Percentiles rank a stretch among this genome's conserved stretches.
Evolutionary conservation across 2,888 invertebrate genomes (phyloP).

Genomic region (Polietes domitor): DNA sequence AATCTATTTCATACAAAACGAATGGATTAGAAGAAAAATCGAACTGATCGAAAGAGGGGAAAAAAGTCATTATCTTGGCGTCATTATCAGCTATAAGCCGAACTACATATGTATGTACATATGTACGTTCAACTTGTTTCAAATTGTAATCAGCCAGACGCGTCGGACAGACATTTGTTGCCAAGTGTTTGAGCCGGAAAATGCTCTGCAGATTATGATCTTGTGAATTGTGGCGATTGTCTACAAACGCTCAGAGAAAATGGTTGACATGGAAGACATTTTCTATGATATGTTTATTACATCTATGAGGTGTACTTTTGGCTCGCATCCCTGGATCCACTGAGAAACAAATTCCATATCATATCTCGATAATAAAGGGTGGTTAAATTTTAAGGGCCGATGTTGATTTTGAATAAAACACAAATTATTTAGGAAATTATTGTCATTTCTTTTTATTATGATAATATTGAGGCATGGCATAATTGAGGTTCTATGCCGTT

Average conservation of each 20-base stretch:
- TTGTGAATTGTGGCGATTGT: constrained; percentile 49
- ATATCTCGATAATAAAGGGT: too few species aligned
- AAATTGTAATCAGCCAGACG: neutral
- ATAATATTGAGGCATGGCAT: too few species aligned
- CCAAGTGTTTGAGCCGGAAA: constrained; percentile 49
- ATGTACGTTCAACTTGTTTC: constrained; percentile 43
- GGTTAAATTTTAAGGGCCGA: too few species aligned
- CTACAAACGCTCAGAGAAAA: neutral
- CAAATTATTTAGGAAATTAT: too few species aligned
- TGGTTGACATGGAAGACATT: too few species aligned
- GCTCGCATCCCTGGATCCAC: too few species aligned
- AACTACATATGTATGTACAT: neutral
- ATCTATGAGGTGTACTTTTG: too few species aligned
- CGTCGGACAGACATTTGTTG: constrained; percentile 4
- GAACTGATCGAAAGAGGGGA: neutral
- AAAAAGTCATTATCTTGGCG: neutral
- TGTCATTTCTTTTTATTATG: too few species aligned
- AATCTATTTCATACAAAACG: constrained; percentile 37
- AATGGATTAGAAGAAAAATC: neutral
- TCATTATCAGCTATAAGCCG: constrained; percentile 3
- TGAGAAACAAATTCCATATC: too few species aligned
- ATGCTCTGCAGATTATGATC: constrained; percentile 45
- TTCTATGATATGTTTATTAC: too few species aligned
- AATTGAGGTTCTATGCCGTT: too few species aligned
- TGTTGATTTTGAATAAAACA: too few species aligned